phyloP scores from a whole-genome alignment of 2,113 vertebrate genomes.

The Stercorarius parasiticus region DNA sequence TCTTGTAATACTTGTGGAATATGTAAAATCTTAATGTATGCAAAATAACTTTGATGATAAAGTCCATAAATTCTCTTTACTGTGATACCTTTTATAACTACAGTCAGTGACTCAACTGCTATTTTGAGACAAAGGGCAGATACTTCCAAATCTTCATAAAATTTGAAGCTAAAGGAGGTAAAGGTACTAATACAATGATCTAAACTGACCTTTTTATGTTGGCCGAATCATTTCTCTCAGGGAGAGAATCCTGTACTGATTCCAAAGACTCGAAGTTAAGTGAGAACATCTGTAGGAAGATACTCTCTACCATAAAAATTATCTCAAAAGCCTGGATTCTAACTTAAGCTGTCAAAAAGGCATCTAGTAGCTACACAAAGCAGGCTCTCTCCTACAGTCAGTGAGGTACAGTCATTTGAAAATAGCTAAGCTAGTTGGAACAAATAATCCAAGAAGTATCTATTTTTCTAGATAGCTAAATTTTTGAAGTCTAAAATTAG shows the following conservation, averaged over 20 bases:
- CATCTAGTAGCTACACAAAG: neutral
- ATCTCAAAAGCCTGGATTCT: neutral
- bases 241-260: neutral
- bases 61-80: neutral
- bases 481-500: neutral
- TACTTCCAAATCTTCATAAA: neutral
- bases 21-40: neutral
- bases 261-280: neutral
- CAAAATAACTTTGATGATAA: neutral
- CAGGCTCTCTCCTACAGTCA: neutral
- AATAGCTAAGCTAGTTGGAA: neutral
- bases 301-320: neutral
- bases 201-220: neutral
- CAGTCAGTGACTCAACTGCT: neutral
- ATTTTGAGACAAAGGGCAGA: neutral
- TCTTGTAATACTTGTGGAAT: neutral
- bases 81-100: neutral
- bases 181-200: neutral
- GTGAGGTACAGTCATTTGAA: neutral
- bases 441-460: neutral
- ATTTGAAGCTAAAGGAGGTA: neutral
- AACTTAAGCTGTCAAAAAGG: neutral
- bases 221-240: neutral
- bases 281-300: neutral
- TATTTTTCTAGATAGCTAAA: neutral